phyloP scores from a whole-genome alignment of 2,888 invertebrate species.

The Shargacucullia verbasci region DNA sequence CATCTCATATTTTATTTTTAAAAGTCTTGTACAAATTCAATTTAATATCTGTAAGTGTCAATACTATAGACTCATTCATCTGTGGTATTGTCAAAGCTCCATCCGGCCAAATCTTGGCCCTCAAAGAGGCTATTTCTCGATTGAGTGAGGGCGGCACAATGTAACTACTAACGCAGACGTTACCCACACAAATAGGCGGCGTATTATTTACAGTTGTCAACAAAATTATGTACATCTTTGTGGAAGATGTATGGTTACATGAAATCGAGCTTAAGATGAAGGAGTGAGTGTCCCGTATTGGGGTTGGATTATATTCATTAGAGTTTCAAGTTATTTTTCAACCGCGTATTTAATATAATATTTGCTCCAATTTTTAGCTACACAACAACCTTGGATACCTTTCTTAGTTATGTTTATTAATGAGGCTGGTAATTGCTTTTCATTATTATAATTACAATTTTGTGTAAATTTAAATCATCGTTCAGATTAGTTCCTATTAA shows the following conservation, averaged over 20 bases:
- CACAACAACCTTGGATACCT: too few relatives aligned
- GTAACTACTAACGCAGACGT: constrained; percentile 46
- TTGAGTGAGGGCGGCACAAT: constrained; percentile 74
- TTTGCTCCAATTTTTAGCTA: too few relatives aligned
- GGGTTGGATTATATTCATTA: too few relatives aligned
- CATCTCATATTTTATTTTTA: too few relatives aligned
- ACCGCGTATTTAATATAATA: too few relatives aligned
- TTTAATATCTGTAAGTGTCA: constrained; percentile 3
- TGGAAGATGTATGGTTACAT: constrained; percentile 26
- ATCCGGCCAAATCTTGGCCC: constrained; percentile 77
- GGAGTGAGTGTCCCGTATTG: background rate
- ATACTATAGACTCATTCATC: constrained; percentile 44
- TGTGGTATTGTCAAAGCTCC: constrained; percentile 58
- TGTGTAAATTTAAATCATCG: too few relatives aligned
- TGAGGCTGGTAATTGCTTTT: too few relatives aligned
- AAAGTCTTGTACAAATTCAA: too few relatives aligned
- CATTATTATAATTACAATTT: too few relatives aligned
- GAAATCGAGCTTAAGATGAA: background rate
- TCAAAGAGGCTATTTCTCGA: constrained; percentile 80
- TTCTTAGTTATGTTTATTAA: too few relatives aligned
- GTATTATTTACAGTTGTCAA: constrained; percentile 32
- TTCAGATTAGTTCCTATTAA: too few relatives aligned
- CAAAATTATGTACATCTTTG: constrained; percentile 27
- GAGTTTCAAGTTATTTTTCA: too few relatives aligned
- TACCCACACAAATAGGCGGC: constrained; percentile 25